Base-by-base conservation (phyloP, 1,140 invertebrate species). In the Drosophila nikananu region DNA sequence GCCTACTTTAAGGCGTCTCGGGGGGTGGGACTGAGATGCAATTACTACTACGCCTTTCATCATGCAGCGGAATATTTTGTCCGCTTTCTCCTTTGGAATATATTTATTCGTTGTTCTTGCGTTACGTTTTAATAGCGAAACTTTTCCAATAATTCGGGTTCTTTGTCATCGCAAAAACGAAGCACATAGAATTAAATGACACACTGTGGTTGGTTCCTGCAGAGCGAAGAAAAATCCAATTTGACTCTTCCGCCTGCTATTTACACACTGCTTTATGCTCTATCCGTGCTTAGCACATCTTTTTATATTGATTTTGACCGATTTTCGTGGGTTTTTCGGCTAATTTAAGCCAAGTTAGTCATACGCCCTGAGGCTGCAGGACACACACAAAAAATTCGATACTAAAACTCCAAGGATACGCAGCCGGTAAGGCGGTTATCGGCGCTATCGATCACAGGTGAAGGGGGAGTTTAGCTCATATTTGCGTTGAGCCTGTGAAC, bases 361-460 rank as follows among this genome's bases (percentile, higher is more conserved):
- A 41, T 74, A 75, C 68, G 72, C 55, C 72, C 70, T 73, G 66
- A 37, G 52, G 52, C 57, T 58, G 44, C 48, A 83, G 63, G 63
- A 76, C 77, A 77, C 66, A 81, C 70, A 77, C 68, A 70, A 77
- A 78, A 83, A 70, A 67, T 66, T 83, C 81, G 81, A 83, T 83
- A 76, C 76, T 55, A 70, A 60, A 83, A 82, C 81, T 82, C 49
- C 70, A 84, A 83, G 81, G 81, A 83, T 83, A 80, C 76, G 39
- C 63, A 70, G 65, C 81, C 81, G 81, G 81, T 58, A 72, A 23
- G 23, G 23, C 25, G 25, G 8, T 48, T 54, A 44, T 68, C 60
- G 65, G 35, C 9, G 17, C 5, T 57, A 80, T 83, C 77, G 77
- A 83, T 54, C 3, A n/a, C 48, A 42, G 25, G 15, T 27, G 48